A percentile compares a stretch with the other conserved stretches of the same genome.
These are phyloP conservation scores for Operophtera brumata DNA, from an alignment of 2,888 invertebrate genomes.

Conservation along the genomic window DNA sequence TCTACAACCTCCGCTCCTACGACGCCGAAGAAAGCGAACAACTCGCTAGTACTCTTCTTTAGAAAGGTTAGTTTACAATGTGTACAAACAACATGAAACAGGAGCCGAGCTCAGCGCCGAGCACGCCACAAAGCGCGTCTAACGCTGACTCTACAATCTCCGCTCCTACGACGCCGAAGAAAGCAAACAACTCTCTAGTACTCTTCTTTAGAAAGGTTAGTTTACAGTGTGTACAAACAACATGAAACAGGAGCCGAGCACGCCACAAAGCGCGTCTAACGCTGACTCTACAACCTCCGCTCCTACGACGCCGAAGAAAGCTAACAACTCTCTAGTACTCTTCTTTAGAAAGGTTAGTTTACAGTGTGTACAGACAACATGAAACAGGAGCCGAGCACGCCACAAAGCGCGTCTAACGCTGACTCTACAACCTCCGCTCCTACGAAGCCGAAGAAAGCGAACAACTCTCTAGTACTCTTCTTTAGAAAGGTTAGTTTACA, in stretches of 20 bases:
- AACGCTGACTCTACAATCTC: conserved; percentile 36
- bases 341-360: conserved; percentile 91
- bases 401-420: conserved; percentile 42
- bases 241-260: conserved; percentile 33
- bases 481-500: conserved; percentile 91
- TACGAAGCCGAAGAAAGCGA: conserved; percentile 63
- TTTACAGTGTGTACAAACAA: conserved; percentile 57
- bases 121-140: conserved; percentile 38
- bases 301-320: conserved; percentile 62
- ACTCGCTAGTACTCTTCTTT: conserved; percentile 85
- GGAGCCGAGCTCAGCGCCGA: conserved; percentile 37
- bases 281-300: conserved; percentile 35
- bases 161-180: conserved; percentile 62
- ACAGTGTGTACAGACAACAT: conserved; percentile 55
- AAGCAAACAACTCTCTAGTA: conserved; percentile 66
- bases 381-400: conserved; percentile 35
- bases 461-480: conserved; percentile 83
- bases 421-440: conserved; percentile 36
- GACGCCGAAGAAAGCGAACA: conserved; percentile 66
- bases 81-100: conserved; percentile 45
- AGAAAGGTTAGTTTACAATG: conserved; percentile 86
- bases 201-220: conserved; percentile 94
- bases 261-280: conserved; percentile 41
- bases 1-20: conserved; percentile 37
- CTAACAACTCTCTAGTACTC: conserved; percentile 77